Percentiles rank a stretch among this genome's conserved stretches.
Conservation (phyloP, 2,113 vertebrate genomes). For the Elaphurus davidianus region DNA sequence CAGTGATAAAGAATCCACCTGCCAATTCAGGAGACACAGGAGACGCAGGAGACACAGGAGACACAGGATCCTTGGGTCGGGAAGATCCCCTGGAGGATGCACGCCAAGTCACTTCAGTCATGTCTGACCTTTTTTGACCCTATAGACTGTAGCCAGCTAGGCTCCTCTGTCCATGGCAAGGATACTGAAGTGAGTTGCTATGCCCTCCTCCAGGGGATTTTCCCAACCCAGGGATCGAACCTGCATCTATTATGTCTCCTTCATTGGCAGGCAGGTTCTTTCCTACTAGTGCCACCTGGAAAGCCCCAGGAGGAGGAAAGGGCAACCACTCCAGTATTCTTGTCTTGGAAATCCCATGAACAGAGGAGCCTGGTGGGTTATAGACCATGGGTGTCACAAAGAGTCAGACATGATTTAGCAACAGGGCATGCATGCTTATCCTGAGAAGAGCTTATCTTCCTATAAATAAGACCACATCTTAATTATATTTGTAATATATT, state of each 20-base stretch:
- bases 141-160: not conserved
- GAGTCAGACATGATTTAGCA: not conserved
- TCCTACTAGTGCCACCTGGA: not conserved
- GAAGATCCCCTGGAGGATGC: not conserved
- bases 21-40: not conserved
- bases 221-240: not conserved
- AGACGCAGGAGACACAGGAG: no score
- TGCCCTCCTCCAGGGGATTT: not conserved
- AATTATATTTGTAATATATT: not conserved
- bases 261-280: not conserved
- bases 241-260: not conserved
- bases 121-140: not conserved
- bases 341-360: not conserved
- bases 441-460: not conserved
- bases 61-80: fast-evolving
- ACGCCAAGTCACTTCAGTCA: not conserved
- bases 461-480: not conserved
- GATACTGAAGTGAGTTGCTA: not conserved
- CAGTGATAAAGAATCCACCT: not conserved
- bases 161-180: not conserved
- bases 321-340: not conserved
- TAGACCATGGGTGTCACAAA: not conserved
- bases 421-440: not conserved
- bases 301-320: not conserved
- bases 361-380: not conserved